A percentile compares a stretch with the other conserved stretches of the same genome.
phyloP scores from a whole-genome alignment of 2,113 vertebrate species.

The Aspiorhynchus laticeps region DNA sequence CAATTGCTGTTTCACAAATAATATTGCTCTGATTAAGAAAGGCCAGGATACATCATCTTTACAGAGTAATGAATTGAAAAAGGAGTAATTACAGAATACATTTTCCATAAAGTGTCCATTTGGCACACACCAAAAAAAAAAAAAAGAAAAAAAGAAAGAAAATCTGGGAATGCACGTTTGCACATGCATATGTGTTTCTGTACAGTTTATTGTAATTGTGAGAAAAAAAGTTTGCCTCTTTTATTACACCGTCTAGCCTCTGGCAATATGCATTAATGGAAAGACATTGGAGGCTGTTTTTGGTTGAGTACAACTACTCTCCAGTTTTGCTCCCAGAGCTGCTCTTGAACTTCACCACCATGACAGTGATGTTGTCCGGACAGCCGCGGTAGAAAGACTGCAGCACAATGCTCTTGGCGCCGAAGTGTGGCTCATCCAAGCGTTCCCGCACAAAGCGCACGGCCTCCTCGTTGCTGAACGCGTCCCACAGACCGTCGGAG shows the following conservation, averaged over 20 bases:
- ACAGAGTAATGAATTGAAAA: not conserved
- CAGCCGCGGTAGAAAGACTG: slow-evolving; percentile 99
- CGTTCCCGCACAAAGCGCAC: slow-evolving; percentile 96
- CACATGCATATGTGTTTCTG: slow-evolving; percentile 8
- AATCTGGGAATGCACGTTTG: slow-evolving; percentile 28
- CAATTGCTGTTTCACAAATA: slow-evolving; percentile 19
- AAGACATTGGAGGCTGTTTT: slow-evolving; percentile 5
- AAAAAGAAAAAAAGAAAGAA: not conserved
- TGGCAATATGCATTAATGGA: not conserved
- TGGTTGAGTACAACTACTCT: slow-evolving; percentile 71
- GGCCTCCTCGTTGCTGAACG: slow-evolving; percentile 98
- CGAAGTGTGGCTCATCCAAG: slow-evolving; percentile 95
- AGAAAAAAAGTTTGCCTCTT: slow-evolving; percentile 4
- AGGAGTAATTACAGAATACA: not conserved
- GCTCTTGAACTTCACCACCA: slow-evolving; percentile 98
- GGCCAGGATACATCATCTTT: not conserved
- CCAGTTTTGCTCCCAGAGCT: slow-evolving; percentile 80
- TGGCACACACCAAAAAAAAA: slow-evolving; percentile 32
- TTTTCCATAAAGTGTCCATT: slow-evolving; percentile 32
- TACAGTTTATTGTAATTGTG: not conserved
- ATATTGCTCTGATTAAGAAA: slow-evolving; percentile 23
- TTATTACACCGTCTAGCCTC: slow-evolving; percentile 18
- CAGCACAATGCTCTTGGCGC: slow-evolving; percentile 97
- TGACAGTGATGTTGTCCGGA: slow-evolving; percentile 98
- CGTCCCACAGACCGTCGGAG: slow-evolving; percentile 97